Evolutionary conservation across 1,140 invertebrate genomes (phyloP).

Genomic region (Doryteuthis pealeii): DNA sequence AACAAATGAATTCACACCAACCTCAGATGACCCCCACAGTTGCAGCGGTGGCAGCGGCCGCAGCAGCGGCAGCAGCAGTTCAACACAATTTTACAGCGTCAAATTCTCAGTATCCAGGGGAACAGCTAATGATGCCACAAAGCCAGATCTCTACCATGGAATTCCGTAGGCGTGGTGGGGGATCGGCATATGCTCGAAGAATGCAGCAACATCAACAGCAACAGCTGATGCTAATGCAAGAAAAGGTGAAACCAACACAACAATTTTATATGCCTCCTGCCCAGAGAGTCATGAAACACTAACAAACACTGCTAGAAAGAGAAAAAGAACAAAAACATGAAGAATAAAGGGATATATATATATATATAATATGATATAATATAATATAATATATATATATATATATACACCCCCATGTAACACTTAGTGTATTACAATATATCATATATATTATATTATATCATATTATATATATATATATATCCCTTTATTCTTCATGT

Average conservation of each 20-base stretch:
- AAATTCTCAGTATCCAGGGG: neutral
- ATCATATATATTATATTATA: too few relatives aligned
- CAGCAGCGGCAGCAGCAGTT: neutral
- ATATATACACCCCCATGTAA: too few relatives aligned
- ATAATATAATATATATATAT: too few relatives aligned
- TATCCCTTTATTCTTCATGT: too few relatives aligned
- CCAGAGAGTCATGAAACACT: conserved; percentile 19
- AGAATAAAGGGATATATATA: too few relatives aligned
- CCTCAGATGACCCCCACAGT: conserved; percentile 7
- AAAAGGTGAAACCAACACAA: conserved; percentile 26
- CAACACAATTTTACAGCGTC: neutral
- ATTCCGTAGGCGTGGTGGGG: conserved; percentile 32
- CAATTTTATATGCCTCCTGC: conserved; percentile 33
- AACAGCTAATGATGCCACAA: neutral
- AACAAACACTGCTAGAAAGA: too few relatives aligned
- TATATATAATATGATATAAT: too few relatives aligned
- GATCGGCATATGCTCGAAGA: conserved; percentile 8
- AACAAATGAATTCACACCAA: too few relatives aligned
- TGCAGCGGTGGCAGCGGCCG: too few relatives aligned
- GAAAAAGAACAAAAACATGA: too few relatives aligned
- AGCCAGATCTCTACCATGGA: conserved; percentile 33
- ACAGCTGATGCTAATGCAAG: neutral
- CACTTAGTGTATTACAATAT: too few relatives aligned
- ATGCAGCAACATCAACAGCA: conserved; percentile 7
- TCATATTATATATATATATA: too few relatives aligned